Conservation (phyloP, 2,888 invertebrate genomes). For the Platycheirus albimanus region DNA sequence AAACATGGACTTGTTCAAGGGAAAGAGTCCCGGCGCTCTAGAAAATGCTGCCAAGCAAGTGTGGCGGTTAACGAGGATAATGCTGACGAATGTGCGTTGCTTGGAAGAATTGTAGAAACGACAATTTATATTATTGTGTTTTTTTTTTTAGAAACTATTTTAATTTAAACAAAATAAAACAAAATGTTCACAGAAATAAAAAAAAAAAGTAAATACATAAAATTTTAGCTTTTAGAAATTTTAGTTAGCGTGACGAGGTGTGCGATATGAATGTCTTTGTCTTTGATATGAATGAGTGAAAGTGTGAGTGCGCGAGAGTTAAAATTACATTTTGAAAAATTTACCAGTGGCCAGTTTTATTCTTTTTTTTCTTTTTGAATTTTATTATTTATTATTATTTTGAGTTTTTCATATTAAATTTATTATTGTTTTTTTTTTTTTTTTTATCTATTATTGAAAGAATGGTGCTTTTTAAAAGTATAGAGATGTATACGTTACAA, state of each 20-base stretch:
- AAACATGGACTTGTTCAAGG: slow-evolving; percentile 96
- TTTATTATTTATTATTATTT: slow-evolving; percentile 32
- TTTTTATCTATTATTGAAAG: slow-evolving; percentile 64
- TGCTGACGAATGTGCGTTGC: slow-evolving; percentile 95
- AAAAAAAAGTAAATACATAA: slow-evolving; percentile 3
- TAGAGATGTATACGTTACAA: slow-evolving; percentile 77
- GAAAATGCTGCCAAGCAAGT: slow-evolving; percentile 97
- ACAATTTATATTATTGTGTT: background rate
- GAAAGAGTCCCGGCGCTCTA: slow-evolving; percentile 93
- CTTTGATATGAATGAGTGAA: slow-evolving; percentile 27
- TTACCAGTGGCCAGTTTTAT: slow-evolving; percentile 69
- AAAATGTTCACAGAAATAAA: slow-evolving; percentile 34
- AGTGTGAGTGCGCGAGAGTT: slow-evolving; percentile 43
- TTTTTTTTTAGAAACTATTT: slow-evolving; percentile 30
- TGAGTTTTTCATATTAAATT: background rate
- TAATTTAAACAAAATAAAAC: slow-evolving; percentile 26
- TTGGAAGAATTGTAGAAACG: slow-evolving; percentile 92
- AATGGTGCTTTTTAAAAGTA: slow-evolving; percentile 80
- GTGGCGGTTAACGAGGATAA: slow-evolving; percentile 95
- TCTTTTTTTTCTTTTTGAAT: slow-evolving; percentile 31
- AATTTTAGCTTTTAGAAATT: slow-evolving; percentile 30
- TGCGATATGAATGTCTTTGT: slow-evolving; percentile 19
- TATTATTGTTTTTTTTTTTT: slow-evolving; percentile 44
- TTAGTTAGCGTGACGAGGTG: slow-evolving; percentile 39
- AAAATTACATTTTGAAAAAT: slow-evolving; percentile 42